These are phyloP conservation scores for Dimorphilus gyrociliatus DNA, from an alignment of 2,888 invertebrate genomes.

Conservation along the genomic window DNA sequence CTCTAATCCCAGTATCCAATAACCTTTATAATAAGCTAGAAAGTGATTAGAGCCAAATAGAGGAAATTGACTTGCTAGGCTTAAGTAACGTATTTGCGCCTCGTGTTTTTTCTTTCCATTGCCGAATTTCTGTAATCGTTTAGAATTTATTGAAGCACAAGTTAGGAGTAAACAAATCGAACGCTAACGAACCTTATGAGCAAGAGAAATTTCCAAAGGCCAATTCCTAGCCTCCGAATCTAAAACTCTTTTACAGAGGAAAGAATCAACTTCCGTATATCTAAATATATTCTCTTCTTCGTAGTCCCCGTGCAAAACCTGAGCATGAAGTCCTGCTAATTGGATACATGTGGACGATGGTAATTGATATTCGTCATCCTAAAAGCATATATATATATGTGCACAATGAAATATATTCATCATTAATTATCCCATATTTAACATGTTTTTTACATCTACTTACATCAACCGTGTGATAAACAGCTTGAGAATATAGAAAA, in stretches of 20 bases:
- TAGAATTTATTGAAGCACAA: slow-evolving; percentile 3
- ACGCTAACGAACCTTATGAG: slow-evolving; percentile 1
- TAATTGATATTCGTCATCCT: slow-evolving; percentile 85
- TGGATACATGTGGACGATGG: slow-evolving; percentile 85
- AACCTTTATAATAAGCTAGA: slow-evolving; percentile 76
- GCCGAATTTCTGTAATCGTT: slow-evolving; percentile 48
- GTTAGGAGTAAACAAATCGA: slow-evolving; percentile 1
- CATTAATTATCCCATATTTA: neutral
- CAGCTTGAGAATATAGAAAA: slow-evolving; percentile 80
- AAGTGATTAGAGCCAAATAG: slow-evolving; percentile 71
- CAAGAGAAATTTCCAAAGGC: too few species aligned
- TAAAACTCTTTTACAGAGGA: too few species aligned
- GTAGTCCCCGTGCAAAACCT: slow-evolving; percentile 69
- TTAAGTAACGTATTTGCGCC: slow-evolving; percentile 77
- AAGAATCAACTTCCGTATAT: too few species aligned
- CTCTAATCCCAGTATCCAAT: slow-evolving; percentile 65
- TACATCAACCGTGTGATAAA: slow-evolving; percentile 83
- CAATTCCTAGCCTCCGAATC: too few species aligned
- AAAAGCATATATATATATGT: slow-evolving; percentile 12
- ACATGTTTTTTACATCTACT: slow-evolving; percentile 5
- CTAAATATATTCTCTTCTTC: slow-evolving; percentile 23
- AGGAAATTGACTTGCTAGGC: slow-evolving; percentile 91
- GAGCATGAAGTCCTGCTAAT: slow-evolving; percentile 79
- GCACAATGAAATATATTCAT: too few species aligned
- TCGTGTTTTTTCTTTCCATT: slow-evolving; percentile 76